Base-by-base conservation (phyloP, 2,113 vertebrate genomes). In the Acrocephalus kingi region DNA sequence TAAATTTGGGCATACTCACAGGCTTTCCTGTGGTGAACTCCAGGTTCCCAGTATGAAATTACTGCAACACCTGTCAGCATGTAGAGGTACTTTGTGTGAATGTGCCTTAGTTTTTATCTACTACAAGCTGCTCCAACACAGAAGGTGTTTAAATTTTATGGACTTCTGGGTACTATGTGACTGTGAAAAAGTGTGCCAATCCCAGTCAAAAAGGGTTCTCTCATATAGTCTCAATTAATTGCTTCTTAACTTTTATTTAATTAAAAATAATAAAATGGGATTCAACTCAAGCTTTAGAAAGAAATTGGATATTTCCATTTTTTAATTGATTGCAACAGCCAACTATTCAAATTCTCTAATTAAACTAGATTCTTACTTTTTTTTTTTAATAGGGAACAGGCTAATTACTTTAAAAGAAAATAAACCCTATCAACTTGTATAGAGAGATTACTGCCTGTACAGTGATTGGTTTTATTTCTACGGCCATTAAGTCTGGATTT, bases 71-170 rank as follows among this genome's bases (percentile, higher is more conserved):
- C 82, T 96, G 92, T 81, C 87, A 91, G 85, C 93, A 33, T n/a
- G 51, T 21, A 90, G 67, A 86, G 78, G 69, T 74, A 80, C 35
- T 93, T 90, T 30, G 41, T 83, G 80, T 56, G 63, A 94, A 88
- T 41, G 45, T 23, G n/a, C 10, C 39, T 91, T 63, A 52, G 43
- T 16, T 93, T 96, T 90, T 59, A 78, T 69, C 84, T 68, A 45
- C 67, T 83, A 58, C 54, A 83, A 88, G 55, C 72, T 59, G 67
- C 59, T 83, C 35, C 6, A 1, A 39, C 64, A 59, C 59, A 88
- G 87, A 91, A 90, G n/a, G 69, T 59, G 81, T 94, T 90, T 89
- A 93, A 93, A 88, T 96, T 88, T 95, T 92, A 95, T 71, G 54
- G 82, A 87, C 30, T 79, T 95, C 30, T 54, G 59, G 61, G 74